Conservation (phyloP, 2,797 vertebrate genomes). For the Leptoclinus maculatus region DNA sequence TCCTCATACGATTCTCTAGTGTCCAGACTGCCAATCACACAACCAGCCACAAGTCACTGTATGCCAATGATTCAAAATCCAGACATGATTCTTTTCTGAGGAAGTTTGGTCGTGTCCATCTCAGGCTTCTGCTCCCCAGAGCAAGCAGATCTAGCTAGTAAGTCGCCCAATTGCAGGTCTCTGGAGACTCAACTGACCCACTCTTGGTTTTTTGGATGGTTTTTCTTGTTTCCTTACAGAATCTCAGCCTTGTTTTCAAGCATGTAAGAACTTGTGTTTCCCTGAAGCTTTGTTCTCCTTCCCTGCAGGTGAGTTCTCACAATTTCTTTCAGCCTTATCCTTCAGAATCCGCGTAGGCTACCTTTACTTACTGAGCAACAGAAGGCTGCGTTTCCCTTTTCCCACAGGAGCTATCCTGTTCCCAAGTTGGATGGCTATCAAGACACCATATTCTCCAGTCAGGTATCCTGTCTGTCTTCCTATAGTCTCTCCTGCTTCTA, state of each 20-base stretch:
- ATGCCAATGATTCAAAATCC: neutral
- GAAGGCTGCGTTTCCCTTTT: slow-evolving; percentile 18
- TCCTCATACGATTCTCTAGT: neutral
- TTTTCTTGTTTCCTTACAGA: neutral
- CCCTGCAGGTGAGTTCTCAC: neutral
- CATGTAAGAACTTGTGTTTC: neutral
- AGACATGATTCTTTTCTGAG: neutral
- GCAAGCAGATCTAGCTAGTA: neutral
- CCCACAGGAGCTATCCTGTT: slow-evolving; percentile 11
- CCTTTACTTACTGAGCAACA: slow-evolving; percentile 9
- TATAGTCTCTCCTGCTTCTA: neutral
- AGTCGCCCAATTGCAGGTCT: neutral
- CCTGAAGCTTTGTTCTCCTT: neutral
- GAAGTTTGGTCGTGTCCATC: neutral
- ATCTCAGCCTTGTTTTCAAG: neutral
- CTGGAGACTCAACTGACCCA: neutral
- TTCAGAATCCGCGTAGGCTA: neutral
- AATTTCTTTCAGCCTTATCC: neutral
- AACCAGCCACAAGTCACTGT: neutral
- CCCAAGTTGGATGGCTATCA: neutral
- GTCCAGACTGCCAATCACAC: neutral
- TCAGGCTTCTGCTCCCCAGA: neutral
- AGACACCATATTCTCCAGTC: neutral
- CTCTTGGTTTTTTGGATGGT: neutral
- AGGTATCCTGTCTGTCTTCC: neutral